phyloP scores from a whole-genome alignment of 2,113 vertebrate species.

The Apaloderma vittatum region DNA sequence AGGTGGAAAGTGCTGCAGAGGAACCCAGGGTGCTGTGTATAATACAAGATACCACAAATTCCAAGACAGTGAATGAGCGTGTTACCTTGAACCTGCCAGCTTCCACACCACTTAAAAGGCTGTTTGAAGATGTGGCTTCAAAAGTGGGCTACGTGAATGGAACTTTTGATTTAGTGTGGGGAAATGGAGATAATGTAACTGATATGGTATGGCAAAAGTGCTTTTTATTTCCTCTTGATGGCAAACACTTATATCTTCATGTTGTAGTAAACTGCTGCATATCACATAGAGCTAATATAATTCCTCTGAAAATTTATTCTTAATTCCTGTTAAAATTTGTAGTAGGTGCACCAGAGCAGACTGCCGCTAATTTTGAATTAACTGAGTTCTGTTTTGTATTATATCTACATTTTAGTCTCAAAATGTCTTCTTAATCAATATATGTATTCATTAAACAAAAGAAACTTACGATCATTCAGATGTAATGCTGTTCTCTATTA shows the following conservation, averaged over 20 bases:
- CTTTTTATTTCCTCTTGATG: not conserved
- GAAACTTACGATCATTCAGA: not conserved
- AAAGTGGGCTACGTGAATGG: conserved; percentile 94
- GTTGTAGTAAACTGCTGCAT: rapidly evolving
- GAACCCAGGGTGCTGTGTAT: conserved; percentile 97
- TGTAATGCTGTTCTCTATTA: not conserved
- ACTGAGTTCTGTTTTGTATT: not conserved
- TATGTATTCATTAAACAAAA: not conserved
- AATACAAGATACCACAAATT: conserved; percentile 95
- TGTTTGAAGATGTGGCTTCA: conserved; percentile 91
- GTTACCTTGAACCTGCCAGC: conserved; percentile 95
- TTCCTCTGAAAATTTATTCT: not conserved
- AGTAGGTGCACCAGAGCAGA: not conserved
- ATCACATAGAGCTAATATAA: rapidly evolving
- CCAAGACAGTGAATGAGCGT: conserved; percentile 90
- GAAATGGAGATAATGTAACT: conserved; percentile 75
- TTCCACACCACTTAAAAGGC: conserved; percentile 89
- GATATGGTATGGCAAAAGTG: conserved; percentile 81
- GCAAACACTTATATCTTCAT: not conserved
- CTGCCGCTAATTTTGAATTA: not conserved
- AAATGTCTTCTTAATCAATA: not conserved
- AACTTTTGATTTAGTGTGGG: conserved; percentile 92
- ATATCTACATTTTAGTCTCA: not conserved
- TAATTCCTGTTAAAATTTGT: not conserved
- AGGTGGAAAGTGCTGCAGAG: conserved; percentile 97